Percentiles rank a stretch among this genome's conserved stretches.
Evolutionary conservation across 1,140 invertebrate species (phyloP).

Genomic region (Psix sp.): DNA sequence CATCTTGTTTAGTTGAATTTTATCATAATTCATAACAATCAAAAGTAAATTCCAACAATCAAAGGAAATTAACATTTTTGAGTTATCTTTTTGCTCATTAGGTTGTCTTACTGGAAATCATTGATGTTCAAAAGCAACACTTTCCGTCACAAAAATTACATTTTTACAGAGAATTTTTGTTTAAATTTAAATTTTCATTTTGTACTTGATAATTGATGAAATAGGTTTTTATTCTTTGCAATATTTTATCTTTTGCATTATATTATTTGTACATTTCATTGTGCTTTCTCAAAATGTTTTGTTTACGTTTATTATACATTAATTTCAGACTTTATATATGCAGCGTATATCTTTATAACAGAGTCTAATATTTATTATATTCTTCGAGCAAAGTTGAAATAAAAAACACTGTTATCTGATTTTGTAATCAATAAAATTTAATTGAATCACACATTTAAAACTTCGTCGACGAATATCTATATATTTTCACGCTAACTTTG

Average conservation of each 20-base stretch:
- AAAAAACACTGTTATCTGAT: not conserved
- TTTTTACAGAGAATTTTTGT: constrained; percentile 7
- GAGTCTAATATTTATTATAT: constrained; percentile 47
- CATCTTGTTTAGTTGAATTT: not conserved
- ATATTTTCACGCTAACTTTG: constrained; percentile 5
- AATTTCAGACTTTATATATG: constrained; percentile 18
- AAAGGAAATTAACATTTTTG: not conserved
- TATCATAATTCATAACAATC: no score
- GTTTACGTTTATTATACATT: constrained; percentile 16
- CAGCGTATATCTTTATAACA: constrained; percentile 56
- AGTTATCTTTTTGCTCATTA: not conserved
- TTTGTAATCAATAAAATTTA: not conserved
- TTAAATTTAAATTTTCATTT: not conserved
- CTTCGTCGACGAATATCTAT: constrained; percentile 6
- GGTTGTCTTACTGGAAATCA: not conserved
- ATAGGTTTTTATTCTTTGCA: constrained; percentile 12
- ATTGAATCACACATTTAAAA: not conserved
- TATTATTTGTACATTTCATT: constrained; percentile 26
- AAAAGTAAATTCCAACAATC: not conserved
- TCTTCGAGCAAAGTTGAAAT: constrained; percentile 30
- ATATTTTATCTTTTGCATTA: constrained; percentile 8
- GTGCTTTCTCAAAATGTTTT: constrained; percentile 33
- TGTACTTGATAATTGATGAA: constrained; percentile 43
- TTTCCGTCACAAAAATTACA: not conserved
- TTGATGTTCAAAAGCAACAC: not conserved